Conservation (phyloP, 2,113 vertebrate genomes). For the Myotis yumanensis region DNA sequence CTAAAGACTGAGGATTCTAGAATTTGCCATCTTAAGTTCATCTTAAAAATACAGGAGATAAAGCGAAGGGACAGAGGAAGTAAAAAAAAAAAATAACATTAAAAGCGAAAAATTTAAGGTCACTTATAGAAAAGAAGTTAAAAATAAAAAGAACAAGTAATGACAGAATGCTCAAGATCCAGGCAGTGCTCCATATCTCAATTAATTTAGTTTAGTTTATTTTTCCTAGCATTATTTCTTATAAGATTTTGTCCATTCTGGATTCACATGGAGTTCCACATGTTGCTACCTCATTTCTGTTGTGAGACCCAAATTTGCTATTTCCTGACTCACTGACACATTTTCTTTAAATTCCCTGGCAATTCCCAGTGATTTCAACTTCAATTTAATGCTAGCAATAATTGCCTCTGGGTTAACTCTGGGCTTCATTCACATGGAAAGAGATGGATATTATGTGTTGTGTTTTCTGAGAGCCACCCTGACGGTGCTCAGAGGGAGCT, state of each 20-base stretch:
- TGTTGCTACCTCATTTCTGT: neutral
- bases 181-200: neutral
- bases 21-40: neutral
- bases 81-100: constrained; percentile 30
- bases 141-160: neutral
- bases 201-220: neutral
- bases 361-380: constrained; percentile 15
- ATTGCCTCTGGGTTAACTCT: constrained; percentile 20
- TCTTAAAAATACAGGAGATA: neutral
- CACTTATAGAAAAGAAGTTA: neutral
- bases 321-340: neutral
- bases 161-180: neutral
- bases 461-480: neutral
- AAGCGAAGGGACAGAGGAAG: neutral
- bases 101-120: constrained; percentile 8
- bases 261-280: neutral
- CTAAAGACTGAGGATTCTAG: neutral
- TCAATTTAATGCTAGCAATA: constrained; percentile 26
- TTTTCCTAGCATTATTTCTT: neutral
- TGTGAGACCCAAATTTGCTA: neutral
- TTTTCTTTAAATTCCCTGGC: neutral
- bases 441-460: neutral
- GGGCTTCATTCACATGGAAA: constrained; percentile 26
- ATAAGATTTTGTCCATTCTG: neutral
- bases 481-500: neutral